Evolutionary conservation across 2,113 vertebrate species (phyloP), one percentile per base, ranked within the genome.

Genomic region (Phycodurus eques): DNA sequence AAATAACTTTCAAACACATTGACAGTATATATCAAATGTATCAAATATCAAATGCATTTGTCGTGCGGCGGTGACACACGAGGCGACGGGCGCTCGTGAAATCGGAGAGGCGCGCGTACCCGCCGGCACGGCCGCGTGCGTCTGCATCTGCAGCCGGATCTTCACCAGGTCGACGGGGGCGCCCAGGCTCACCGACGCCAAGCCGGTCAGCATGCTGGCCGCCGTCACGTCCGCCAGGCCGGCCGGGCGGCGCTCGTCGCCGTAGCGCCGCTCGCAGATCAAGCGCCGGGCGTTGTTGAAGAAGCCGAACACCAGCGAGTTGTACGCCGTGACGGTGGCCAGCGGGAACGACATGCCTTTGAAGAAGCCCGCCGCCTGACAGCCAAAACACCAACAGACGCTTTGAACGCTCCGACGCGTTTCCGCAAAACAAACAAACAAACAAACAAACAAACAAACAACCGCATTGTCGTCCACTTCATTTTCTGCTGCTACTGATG

Each of bases 301-400:
- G 83, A 96, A 93, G 0, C 98, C 97, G 0, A 99, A 98, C 39
- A 98, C 96, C 73, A 95, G 81, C 0, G 96, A 98, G 91, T 96
- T 99, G 90, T 98, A 98, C 70, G 96, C 53, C 0, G 96, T 93
- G 1, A 96, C 90, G 88, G 93, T 97, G 87, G 94, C 95, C 87
- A 99, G 79, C 0, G 98, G 98, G 86, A 99, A 99, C n/a, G 97
- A 97, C 93, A 99, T 94, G 75, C 98, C 98, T 85, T 98, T 99
- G 90, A 98, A 99, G 92, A 99, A 99, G 3, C 96, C 97, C 0
- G 82, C 51, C 63, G 93, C 90, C 98, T 99, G 83, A 61, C 13
- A 3, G 2, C 1, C 2, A 61, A 7, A 43, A 27, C 35, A 69
- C 12, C 42, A 2, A 53, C 27, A 68, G 2, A 33, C 2, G 3